Base-by-base conservation (phyloP, 2,888 invertebrate species). In the Hypercompe scribonia region DNA sequence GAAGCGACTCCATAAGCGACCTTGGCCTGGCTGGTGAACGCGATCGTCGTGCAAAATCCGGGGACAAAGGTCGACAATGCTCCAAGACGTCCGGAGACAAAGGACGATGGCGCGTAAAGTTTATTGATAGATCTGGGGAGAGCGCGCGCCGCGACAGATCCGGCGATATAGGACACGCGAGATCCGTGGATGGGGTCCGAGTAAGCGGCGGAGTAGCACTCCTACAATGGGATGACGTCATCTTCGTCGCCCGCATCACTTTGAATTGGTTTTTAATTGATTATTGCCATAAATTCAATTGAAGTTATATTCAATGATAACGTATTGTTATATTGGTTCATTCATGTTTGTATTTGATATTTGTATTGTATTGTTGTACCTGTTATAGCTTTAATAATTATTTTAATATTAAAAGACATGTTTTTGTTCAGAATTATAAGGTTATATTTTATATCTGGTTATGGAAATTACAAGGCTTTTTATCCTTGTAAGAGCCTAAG, bases 1-100 rank as follows among this genome's bases (percentile, higher is more conserved):
- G 94, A 73, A 98, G 92, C 76, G 97, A 97, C 90, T 98, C 98
- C 98, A 98, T 98, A 39, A 98, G 93, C n/a, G 97, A 97, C 80
- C 97, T 96, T n/a, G 97, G 97, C 70, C 96, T 94, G n/a, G 95
- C 96, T 0, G 96, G 96, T 34, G 96, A 96, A 1, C 94, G 88
- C 3, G 95, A 94, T 10, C 95, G 82, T 21, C 94, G 82, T 0
- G 92, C 88, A n/a, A 95, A 89, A 72, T 95, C 95, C 34, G 96
- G 96, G 1, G 96, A 94, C 15, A 96, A 81, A 1, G 94, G 92
- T 28, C 94, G 87, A 74, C 82, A 94, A 68, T 81, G 89, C 8
- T 91, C 92, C 69, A 93, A 78, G 0, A 93, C 87, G 61, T 91
- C 95, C 10, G 96, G 96, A 1, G 96, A 93, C 68, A 96, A 78